phyloP scores from a whole-genome alignment of 2,888 invertebrate species.

The Clunio marinus region DNA sequence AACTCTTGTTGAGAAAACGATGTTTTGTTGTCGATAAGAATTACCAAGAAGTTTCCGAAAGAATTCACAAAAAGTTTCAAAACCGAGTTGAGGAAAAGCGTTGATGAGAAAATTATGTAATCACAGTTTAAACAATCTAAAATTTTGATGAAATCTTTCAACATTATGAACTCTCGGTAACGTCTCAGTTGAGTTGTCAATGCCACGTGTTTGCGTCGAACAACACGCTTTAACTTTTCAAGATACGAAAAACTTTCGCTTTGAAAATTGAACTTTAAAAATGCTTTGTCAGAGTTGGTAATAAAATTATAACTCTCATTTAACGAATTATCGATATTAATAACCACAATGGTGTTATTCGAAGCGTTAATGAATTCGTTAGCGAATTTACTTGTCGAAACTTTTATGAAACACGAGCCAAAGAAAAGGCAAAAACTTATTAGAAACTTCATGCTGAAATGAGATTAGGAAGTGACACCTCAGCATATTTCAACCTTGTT shows the following conservation, averaged over 20 bases:
- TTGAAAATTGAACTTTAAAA: neutral
- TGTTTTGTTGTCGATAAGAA: neutral
- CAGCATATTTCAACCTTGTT: no score
- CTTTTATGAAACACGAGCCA: no score
- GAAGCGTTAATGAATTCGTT: neutral
- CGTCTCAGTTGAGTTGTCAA: neutral
- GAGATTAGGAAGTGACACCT: no score
- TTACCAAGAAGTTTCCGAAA: neutral
- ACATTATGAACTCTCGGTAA: neutral
- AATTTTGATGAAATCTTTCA: neutral
- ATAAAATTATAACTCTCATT: no score
- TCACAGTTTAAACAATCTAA: neutral
- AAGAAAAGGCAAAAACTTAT: no score
- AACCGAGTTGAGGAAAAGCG: neutral
- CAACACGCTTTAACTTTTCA: neutral
- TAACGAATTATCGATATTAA: neutral
- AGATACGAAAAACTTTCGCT: neutral
- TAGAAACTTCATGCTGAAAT: no score
- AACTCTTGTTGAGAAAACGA: neutral
- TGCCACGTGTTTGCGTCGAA: neutral
- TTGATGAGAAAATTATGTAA: neutral
- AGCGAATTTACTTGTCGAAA: neutral
- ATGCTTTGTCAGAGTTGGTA: no score
- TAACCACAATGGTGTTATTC: conserved; percentile 9
- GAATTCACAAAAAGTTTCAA: conserved; percentile 3